Evolutionary conservation across 2,113 vertebrate species (phyloP), one percentile per base, ranked within the genome.

Genomic region (Okapia johnstoni): DNA sequence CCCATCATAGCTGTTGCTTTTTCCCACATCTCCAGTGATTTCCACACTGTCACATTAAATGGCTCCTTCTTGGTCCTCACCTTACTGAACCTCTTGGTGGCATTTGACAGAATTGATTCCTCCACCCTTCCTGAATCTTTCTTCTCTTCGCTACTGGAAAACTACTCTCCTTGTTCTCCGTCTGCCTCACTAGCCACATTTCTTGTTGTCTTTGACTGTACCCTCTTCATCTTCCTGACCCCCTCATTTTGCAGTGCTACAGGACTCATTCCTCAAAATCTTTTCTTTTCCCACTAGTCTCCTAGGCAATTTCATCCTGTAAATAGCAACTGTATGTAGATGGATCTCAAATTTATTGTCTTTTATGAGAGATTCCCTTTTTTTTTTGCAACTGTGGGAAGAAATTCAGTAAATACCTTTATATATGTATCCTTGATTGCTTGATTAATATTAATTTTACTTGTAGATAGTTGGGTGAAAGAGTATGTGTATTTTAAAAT

Each of bases 401-500:
- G 30, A 94, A 95, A 92, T 50, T 40, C 10, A 94, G 60, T 76
- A 88, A 97, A 73, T 85, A 85, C 73, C 19, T 33, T 55, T 85
- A 36, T 2, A 10, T 10, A 57, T 6, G 9, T n/a, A 54, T 70
- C 23, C 6, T 93, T 66, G n/a, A 46, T 77, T 85, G 19, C 6
- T 92, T 76, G n/a, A 46, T 89, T 85, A 94, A 26, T 95, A 93
- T 54, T 84, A 50, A 93, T 89, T 94, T 95, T 87, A 33, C 76
- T 85, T 94, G 28, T 40, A 61, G 54, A 46, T 55, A 95, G 79
- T 85, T 88, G 43, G 5, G 14, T 77, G 3, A 46, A 77, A 96
- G 40, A 17, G 40, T 19, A 2, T 33, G 76, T 58, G 9, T 23
- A 84, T 83, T 95, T 96, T 96, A 6, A 50, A 95, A 80, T 96